Percentiles rank a stretch among this genome's conserved stretches.
phyloP scores from a whole-genome alignment of 2,888 invertebrate species.

The Scotopteryx bipunctaria region DNA sequence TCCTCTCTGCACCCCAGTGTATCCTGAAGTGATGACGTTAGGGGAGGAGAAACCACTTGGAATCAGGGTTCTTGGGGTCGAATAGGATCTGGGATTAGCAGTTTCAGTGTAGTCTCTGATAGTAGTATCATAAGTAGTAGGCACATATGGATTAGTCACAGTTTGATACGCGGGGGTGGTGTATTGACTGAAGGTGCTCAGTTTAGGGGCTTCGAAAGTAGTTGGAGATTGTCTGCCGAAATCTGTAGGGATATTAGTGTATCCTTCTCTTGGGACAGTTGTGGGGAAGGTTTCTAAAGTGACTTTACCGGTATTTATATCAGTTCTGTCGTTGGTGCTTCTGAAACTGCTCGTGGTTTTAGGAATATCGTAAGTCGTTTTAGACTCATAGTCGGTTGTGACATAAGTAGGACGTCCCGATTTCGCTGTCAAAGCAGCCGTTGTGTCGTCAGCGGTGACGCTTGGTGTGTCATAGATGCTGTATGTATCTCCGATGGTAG shows the following conservation, averaged over 20 bases:
- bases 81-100: constrained; percentile 32
- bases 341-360: constrained; percentile 21
- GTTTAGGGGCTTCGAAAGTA: constrained; percentile 31
- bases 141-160: constrained; percentile 33
- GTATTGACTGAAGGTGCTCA: constrained; percentile 30
- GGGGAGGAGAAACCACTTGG: constrained; percentile 36
- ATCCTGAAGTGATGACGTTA: constrained; percentile 37
- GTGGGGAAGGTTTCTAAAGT: constrained; percentile 32
- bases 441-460: constrained; percentile 33
- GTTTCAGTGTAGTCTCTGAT: constrained; percentile 26
- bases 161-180: constrained; percentile 34
- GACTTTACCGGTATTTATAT: constrained; percentile 33
- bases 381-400: constrained; percentile 28
- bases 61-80: constrained; percentile 30
- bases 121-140: constrained; percentile 26
- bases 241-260: constrained; percentile 31
- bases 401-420: constrained; percentile 28
- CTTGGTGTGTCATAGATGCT: constrained; percentile 45
- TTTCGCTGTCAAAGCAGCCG: constrained; percentile 22
- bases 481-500: constrained; percentile 48
- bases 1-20: constrained; percentile 39
- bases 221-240: constrained; percentile 27
- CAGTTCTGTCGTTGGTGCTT: constrained; percentile 23
- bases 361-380: constrained; percentile 28
- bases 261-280: constrained; percentile 26